These are phyloP conservation scores for Etheostoma perlongum DNA, from an alignment of 2,797 vertebrate genomes.

Conservation along the genomic window DNA sequence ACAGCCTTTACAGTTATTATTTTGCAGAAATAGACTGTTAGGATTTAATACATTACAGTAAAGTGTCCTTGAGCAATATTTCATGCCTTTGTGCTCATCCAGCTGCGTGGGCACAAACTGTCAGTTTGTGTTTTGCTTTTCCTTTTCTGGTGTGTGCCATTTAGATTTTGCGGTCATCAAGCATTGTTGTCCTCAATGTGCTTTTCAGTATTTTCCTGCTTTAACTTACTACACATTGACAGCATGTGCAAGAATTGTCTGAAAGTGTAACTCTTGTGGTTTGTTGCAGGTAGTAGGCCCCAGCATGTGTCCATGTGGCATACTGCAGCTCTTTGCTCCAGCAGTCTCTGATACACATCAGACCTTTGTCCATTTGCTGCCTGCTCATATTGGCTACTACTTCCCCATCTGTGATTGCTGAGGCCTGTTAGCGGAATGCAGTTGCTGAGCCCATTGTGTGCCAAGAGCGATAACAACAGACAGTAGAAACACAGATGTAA, in stretches of 20 bases:
- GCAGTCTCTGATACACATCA: constrained; percentile 66
- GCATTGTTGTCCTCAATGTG: constrained; percentile 10
- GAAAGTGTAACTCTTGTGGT: constrained; percentile 31
- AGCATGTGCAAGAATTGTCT: constrained; percentile 15
- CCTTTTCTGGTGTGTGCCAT: constrained; percentile 22
- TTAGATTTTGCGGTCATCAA: constrained; percentile 41
- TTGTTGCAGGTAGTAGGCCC: constrained; percentile 29
- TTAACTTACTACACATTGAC: constrained; percentile 22
- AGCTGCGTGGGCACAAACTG: constrained; percentile 43
- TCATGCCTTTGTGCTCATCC: constrained; percentile 36
- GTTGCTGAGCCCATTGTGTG: constrained; percentile 68
- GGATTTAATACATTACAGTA: constrained; percentile 53
- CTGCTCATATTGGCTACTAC: constrained; percentile 45
- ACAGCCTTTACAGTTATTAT: constrained; percentile 40
- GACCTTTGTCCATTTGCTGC: constrained; percentile 64
- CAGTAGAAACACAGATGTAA: constrained; percentile 67
- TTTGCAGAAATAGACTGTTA: constrained; percentile 31
- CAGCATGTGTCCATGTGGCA: constrained; percentile 23
- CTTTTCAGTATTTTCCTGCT: constrained; percentile 27
- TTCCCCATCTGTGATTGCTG: constrained; percentile 64
- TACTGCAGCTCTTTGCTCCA: constrained; percentile 39
- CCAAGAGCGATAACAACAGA: constrained; percentile 68
- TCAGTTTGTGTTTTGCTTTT: constrained; percentile 36
- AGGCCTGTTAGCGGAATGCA: constrained; percentile 60
- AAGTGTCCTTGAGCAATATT: constrained; percentile 36